Base-by-base conservation (phyloP, 2,888 invertebrate genomes). In the Eugnorisma glareosa region DNA sequence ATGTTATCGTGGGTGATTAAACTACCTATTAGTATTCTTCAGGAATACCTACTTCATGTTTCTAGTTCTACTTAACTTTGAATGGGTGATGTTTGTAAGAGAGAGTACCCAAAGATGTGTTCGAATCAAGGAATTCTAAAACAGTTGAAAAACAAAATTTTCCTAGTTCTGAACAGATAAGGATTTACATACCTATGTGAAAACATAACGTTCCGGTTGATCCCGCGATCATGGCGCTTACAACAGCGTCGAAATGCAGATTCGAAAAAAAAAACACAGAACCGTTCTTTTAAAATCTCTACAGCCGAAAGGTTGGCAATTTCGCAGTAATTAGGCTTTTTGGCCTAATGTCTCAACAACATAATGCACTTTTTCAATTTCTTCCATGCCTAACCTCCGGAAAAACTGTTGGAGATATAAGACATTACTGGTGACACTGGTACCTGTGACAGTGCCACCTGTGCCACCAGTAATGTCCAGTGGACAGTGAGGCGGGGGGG, bases 1-100 rank as follows among this genome's bases (percentile, higher is more conserved):
- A 86, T 73, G 63, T 51, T 77, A 82, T 80, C 86, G 28, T 70
- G 13, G 43, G 35, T 40, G 24, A 82, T 79, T 76, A 74, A 54
- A 68, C 21, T 18, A 68, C 63, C 21, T 75, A 61, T 37, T 67
- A 59, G 15, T 45, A 59, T 48, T 48, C 31, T 59, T 59, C n/a
- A 77, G 68, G 57, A 40, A 67, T 70, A 75, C n/a, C n/a, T n/a
- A n/a, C 64, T 77, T 54, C 40, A 75, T 37, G 51, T 57, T 59
- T 79, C 43, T 24, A 51, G 35, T 31, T 76, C n/a, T 61, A 61
- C 48, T 61, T 24, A 73, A 57, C 40, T 40, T 73, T 45, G 15
- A 73, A 59, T 37, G 37, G 11, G 45, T 45, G 18, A 28, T 69
- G 35, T 37, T 37, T 21, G n/a, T 15, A 45, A 6, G 13, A 35